Conservation (phyloP, 2,797 vertebrate genomes). For the Nannoperca obscura region DNA sequence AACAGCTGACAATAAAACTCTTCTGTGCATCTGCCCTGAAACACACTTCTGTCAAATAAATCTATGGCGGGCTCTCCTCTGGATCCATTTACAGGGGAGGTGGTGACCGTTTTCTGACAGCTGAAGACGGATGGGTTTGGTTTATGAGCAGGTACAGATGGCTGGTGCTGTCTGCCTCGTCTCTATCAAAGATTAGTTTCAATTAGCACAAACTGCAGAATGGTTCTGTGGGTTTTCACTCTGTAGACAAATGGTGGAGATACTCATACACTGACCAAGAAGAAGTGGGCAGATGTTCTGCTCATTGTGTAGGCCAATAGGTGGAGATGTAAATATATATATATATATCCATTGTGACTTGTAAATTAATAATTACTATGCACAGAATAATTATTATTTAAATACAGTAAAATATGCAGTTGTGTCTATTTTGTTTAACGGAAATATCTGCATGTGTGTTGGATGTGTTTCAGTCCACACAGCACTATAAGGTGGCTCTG, state of each 20-base stretch:
- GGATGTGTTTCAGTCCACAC: constrained; percentile 46
- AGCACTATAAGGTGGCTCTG: constrained; percentile 48
- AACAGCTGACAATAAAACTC: constrained; percentile 77
- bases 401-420: neutral
- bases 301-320: neutral
- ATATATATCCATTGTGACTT: neutral
- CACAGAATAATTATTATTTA: neutral
- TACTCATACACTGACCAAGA: neutral
- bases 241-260: constrained; percentile 17
- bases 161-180: constrained; percentile 36
- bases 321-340: neutral
- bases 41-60: constrained; percentile 76
- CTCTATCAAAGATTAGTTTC: constrained; percentile 57
- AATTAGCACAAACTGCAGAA: constrained; percentile 58
- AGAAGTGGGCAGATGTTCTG: neutral
- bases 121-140: constrained; percentile 62
- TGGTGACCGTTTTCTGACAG: constrained; percentile 61
- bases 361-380: neutral
- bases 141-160: constrained; percentile 69
- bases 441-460: constrained; percentile 1
- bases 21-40: constrained; percentile 56
- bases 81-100: constrained; percentile 63
- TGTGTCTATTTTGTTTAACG: constrained; percentile 3
- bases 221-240: constrained; percentile 12
- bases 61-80: constrained; percentile 45